Evolutionary conservation across 2,113 vertebrate genomes (phyloP).

Genomic region (Pristiophorus japonicus): DNA sequence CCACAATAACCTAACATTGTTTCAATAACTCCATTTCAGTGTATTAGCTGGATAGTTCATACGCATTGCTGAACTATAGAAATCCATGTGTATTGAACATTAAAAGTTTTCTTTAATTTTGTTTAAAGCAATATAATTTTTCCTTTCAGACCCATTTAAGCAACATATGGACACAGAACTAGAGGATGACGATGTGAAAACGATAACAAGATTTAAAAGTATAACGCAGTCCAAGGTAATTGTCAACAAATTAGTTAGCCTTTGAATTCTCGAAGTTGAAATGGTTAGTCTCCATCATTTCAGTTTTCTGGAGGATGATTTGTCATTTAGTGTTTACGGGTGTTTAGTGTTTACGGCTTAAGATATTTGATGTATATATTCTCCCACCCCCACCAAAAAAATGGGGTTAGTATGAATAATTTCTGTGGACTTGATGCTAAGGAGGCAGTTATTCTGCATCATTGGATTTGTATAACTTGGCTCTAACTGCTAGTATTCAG

Average conservation of each 20-base stretch:
- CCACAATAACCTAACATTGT: background rate
- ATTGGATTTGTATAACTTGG: background rate
- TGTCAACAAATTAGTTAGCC: background rate
- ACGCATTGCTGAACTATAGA: background rate
- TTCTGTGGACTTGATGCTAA: background rate
- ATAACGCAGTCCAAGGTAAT: constrained; percentile 68
- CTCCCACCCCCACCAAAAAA: no score
- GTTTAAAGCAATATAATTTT: background rate
- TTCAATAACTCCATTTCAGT: background rate
- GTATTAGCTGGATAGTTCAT: no score
- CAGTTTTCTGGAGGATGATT: background rate
- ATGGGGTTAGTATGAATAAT: background rate
- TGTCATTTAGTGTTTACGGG: background rate
- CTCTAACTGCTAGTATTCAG: no score
- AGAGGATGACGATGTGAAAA: constrained; percentile 70
- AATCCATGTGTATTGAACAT: background rate
- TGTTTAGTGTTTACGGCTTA: background rate
- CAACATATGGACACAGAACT: constrained; percentile 73
- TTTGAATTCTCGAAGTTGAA: background rate
- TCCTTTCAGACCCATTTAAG: constrained; percentile 70
- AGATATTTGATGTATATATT: background rate
- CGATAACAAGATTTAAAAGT: constrained; percentile 55
- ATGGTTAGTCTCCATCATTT: background rate
- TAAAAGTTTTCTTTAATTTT: background rate
- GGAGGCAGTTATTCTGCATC: background rate